Conservation (phyloP, 2,888 invertebrate genomes). For the Dione vanillae region DNA sequence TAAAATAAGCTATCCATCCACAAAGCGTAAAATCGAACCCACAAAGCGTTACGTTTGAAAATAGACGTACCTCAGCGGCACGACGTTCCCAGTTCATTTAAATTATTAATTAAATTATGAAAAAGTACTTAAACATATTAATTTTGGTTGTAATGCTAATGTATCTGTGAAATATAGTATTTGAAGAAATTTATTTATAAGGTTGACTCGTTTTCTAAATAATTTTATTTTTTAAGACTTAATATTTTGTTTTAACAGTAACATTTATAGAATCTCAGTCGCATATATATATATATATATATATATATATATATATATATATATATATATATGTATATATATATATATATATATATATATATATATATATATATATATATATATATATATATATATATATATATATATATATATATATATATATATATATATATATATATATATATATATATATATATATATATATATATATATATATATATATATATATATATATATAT, state of each 20-base stretch:
- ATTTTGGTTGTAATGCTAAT: neutral
- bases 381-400: constrained; percentile 7
- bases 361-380: constrained; percentile 10
- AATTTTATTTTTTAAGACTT: neutral
- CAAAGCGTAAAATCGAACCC: too few species aligned
- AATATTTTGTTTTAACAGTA: neutral
- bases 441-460: constrained; percentile 8
- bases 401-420: constrained; percentile 9
- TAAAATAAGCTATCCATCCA: too few species aligned
- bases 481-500: constrained; percentile 7
- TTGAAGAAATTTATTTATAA: neutral
- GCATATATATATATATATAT: constrained; percentile 1
- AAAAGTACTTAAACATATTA: neutral
- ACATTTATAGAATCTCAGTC: constrained; percentile 17
- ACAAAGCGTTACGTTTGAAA: too few species aligned
- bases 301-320: constrained; percentile 9
- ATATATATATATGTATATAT: constrained; percentile 11
- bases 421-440: constrained; percentile 9
- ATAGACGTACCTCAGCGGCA: too few species aligned
- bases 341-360: constrained; percentile 7
- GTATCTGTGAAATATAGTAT: neutral
- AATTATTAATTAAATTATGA: too few species aligned
- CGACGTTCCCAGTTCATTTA: too few species aligned
- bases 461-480: constrained; percentile 12
- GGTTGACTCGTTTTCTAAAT: neutral